These are phyloP conservation scores for Oxystoma pomonae DNA, from an alignment of 2,888 invertebrate genomes.

Conservation along the genomic window DNA sequence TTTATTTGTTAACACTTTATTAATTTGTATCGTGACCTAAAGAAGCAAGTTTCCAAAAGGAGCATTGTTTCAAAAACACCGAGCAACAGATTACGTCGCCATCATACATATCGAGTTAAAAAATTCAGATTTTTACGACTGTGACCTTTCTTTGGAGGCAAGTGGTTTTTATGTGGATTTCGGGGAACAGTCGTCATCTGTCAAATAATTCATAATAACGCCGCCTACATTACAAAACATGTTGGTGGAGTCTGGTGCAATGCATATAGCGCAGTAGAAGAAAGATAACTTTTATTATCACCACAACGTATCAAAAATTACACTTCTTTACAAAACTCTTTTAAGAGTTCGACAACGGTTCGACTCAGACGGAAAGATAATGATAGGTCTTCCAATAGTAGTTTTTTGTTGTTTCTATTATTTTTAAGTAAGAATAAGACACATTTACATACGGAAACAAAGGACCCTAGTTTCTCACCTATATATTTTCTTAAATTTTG, in stretches of 20 bases:
- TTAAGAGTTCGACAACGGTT: too few relatives aligned
- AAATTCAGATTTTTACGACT: slow-evolving; percentile 10
- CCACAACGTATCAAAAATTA: too few relatives aligned
- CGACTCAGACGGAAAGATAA: too few relatives aligned
- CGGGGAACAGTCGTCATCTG: slow-evolving; percentile 16
- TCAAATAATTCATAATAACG: slow-evolving; percentile 27
- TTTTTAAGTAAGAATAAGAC: too few relatives aligned
- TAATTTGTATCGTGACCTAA: neutral
- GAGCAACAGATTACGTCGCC: neutral
- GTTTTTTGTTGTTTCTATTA: too few relatives aligned
- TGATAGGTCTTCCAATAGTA: too few relatives aligned
- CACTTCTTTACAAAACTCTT: too few relatives aligned
- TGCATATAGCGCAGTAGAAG: neutral
- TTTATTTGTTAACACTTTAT: too few relatives aligned
- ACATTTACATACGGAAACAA: too few relatives aligned
- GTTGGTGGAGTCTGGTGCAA: neutral
- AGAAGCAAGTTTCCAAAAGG: neutral
- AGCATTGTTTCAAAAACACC: neutral
- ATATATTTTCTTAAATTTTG: too few relatives aligned
- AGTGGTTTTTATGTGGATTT: slow-evolving; percentile 8
- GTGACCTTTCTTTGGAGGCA: slow-evolving; percentile 12
- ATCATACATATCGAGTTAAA: neutral
- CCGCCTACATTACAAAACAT: slow-evolving; percentile 23
- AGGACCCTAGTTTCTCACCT: too few relatives aligned
- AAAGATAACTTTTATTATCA: too few relatives aligned